Base-by-base conservation (phyloP, 2,888 invertebrate species). In the Eulithis prunata region DNA sequence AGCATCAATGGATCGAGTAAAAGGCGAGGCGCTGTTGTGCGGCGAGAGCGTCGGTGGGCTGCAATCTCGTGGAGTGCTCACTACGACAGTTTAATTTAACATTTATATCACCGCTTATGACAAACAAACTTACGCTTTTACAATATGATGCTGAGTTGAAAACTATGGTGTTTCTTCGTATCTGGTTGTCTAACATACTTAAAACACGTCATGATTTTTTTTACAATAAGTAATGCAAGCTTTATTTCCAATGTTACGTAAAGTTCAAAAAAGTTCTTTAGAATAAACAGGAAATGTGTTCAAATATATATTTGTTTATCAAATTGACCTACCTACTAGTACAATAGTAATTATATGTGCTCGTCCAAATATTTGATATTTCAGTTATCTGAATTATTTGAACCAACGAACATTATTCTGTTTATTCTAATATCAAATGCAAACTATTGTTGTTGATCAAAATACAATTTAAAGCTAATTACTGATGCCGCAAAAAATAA, bases 31-130 rank as follows among this genome's bases (percentile, higher is more conserved):
- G 80, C 94, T 95, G 86, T 97, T 97, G 79, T 97, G 93, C 10
- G 97, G 97, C 56, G 97, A 97, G 74, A 97, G 85, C 32, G 97
- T 97, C 0, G 97, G 97, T 0, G 97, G 97, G 82, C 97, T 97
- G 91, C 97, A 96, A 85, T 97, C 97, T 77, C 97, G 96, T 11
- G 96, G 96, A 32, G 97, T 96, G 75, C 96, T 96, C 81, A 96
- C 97, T 94, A 94, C 68, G 59, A 67, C 14, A 62, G 46, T 13
- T 43, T 45, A 38, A 54, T 61, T 41, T 32, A 38, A 56, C 32
- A 32, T 52, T n/a, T 52, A 46, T 46, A 46, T 8, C 13, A 11
- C 21, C 10, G 41, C 10, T 0, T 41, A 41, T 41, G n/a, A 10
- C 8, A 10, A 41, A 8, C 0, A 8, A 8, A 41, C 41, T 6